These are phyloP conservation scores for Drosophila santomea DNA, from an alignment of 1,140 invertebrate species.

Conservation along the genomic window DNA sequence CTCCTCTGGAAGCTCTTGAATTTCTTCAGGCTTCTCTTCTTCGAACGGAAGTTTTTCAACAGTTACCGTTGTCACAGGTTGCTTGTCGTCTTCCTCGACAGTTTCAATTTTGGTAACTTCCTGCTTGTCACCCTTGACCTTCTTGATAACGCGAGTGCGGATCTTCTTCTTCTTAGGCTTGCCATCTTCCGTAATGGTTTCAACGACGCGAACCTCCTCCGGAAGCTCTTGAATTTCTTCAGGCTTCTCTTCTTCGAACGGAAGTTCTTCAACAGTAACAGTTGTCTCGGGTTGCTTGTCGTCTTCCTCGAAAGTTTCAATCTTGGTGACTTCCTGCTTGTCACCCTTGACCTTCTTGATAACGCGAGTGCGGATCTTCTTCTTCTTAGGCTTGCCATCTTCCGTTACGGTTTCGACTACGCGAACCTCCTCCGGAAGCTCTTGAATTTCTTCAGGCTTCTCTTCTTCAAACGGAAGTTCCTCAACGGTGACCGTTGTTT, in stretches of 20 bases:
- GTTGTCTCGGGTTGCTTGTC: neutral
- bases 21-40: neutral
- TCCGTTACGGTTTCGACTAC: neutral
- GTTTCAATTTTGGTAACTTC: slow-evolving; percentile 7
- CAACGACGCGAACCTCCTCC: neutral
- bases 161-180: slow-evolving; percentile 10
- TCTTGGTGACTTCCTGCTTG: slow-evolving; percentile 5
- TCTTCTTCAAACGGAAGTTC: slow-evolving; percentile 5
- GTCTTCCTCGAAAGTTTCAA: slow-evolving; percentile 4
- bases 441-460: neutral
- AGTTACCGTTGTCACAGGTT: neutral
- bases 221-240: slow-evolving; percentile 3
- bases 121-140: slow-evolving; percentile 11
- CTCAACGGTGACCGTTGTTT: neutral
- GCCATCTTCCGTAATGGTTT: slow-evolving; percentile 2
- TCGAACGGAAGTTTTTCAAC: slow-evolving; percentile 1
- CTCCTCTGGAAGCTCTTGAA: slow-evolving; percentile 2
- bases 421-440: slow-evolving; percentile 1
- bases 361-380: slow-evolving; percentile 3
- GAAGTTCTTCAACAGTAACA: neutral
- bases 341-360: slow-evolving; percentile 10
- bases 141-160: slow-evolving; percentile 5
- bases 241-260: neutral
- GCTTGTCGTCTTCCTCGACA: slow-evolving; percentile 3
- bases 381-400: slow-evolving; percentile 6